These are phyloP conservation scores for Brachyrhaphis roseni DNA, from an alignment of 2,797 vertebrate genomes.

Conservation along the genomic window DNA sequence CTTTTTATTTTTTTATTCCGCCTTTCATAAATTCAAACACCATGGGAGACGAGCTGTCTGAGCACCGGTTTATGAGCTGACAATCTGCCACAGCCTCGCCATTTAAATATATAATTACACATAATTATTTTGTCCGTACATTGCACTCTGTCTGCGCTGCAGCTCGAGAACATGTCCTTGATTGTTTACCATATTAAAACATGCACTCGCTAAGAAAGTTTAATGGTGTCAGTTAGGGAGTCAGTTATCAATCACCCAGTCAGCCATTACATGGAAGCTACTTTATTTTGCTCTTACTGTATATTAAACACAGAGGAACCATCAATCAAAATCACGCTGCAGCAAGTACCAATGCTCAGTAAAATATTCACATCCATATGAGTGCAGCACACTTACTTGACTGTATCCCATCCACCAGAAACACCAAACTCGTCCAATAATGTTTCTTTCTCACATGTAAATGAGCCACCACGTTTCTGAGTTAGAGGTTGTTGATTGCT, in stretches of 20 bases:
- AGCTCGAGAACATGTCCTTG: slow-evolving; percentile 49
- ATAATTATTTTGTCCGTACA: slow-evolving; percentile 24
- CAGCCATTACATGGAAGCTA: slow-evolving; percentile 48
- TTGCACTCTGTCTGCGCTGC: slow-evolving; percentile 38
- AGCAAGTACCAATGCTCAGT: slow-evolving; percentile 27
- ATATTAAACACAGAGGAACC: slow-evolving; percentile 50
- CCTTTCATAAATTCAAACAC: not conserved
- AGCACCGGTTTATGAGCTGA: slow-evolving; percentile 2
- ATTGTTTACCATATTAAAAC: slow-evolving; percentile 54
- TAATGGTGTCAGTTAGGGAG: slow-evolving; percentile 66
- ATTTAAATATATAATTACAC: slow-evolving; percentile 11
- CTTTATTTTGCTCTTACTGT: slow-evolving; percentile 51
- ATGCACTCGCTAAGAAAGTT: slow-evolving; percentile 51
- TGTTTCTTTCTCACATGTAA: slow-evolving; percentile 49
- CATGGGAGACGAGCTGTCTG: not conserved
- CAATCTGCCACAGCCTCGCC: not conserved
- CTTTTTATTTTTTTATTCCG: not conserved
- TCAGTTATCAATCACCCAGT: slow-evolving; percentile 67
- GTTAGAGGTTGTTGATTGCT: slow-evolving; percentile 58
- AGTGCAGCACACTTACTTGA: slow-evolving; percentile 19
- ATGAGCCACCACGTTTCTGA: slow-evolving; percentile 46
- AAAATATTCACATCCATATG: slow-evolving; percentile 24
- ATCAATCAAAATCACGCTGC: slow-evolving; percentile 60
- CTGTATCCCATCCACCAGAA: slow-evolving; percentile 54
- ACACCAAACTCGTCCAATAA: slow-evolving; percentile 44